Conservation (phyloP, 1,140 invertebrate species). For the Pseudomyrmex sp. region DNA sequence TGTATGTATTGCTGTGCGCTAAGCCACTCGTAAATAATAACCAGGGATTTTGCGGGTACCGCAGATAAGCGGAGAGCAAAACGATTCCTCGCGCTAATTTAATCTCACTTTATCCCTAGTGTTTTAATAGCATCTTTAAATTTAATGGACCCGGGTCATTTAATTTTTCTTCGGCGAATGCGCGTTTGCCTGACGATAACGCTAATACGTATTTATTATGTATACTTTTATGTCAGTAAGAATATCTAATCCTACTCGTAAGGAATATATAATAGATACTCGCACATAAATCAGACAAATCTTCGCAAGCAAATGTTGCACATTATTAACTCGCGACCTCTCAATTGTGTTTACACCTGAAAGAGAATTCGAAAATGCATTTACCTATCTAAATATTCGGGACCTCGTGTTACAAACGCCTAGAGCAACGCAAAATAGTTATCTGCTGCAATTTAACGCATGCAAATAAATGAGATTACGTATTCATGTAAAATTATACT, state of each 20-base stretch:
- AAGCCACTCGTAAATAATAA: constrained; percentile 57
- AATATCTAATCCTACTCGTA: background rate
- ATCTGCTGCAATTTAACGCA: background rate
- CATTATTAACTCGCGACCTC: background rate
- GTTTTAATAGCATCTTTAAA: constrained; percentile 60
- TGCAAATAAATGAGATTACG: background rate
- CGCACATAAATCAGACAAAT: background rate
- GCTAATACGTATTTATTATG: constrained; percentile 41
- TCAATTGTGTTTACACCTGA: background rate
- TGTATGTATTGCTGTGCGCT: constrained; percentile 49
- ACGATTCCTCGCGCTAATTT: constrained; percentile 55
- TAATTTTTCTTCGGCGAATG: constrained; percentile 28
- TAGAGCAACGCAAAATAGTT: background rate
- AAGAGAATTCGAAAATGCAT: background rate
- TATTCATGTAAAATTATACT: background rate
- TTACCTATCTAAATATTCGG: background rate
- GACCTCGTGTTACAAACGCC: background rate
- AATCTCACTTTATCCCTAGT: constrained; percentile 54
- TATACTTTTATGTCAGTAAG: background rate
- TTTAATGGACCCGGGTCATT: constrained; percentile 55
- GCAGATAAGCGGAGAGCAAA: constrained; percentile 48
- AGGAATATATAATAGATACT: background rate
- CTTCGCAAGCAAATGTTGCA: background rate
- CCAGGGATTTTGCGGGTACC: constrained; percentile 36
- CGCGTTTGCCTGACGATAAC: constrained; percentile 27